Base-by-base conservation (phyloP, 2,888 invertebrate species). In the Platerodrilus igneus region DNA sequence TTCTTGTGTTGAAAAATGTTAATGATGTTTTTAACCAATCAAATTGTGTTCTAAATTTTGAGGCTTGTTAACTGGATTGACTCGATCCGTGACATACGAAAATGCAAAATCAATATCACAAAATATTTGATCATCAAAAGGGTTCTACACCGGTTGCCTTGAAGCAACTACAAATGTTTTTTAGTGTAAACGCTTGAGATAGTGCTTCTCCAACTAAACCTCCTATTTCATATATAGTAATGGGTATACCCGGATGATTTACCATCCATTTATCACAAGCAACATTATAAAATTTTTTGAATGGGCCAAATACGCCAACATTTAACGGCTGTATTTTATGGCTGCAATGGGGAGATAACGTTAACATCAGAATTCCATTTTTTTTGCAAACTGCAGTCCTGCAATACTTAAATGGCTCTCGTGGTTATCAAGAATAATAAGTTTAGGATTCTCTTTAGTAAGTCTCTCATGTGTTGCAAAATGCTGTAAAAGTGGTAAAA, bases 381-480 rank as follows among this genome's bases (percentile, higher is more conserved):
- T 23, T 10, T 23, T 23, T 23, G 3, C 4, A 8, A 23, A 23
- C 7, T 9, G 7, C 23, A 23, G 10, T 8, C 10, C n/a, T 10
- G 23, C n/a, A 5, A 23, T 6, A 10, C 23, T 23, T 23, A 8
- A 10, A 23, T 23, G 23, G n/a, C 23, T 23, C n/a, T 23, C 23
- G 23, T 23, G 23, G 10, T 23, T 23, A 23, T 23, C 23, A 10
- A 23, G 23, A 8, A 23, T 8, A 23, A 8, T 6, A 23, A 23
- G 23, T 23, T 23, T 23, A 4, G 23, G 23, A 23, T 23, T 23
- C 23, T 23, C 23, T 28, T 50, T 52, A 4, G 48, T 45, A 19
- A 51, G 52, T 34, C 49, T 53, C 10, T 41, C 46, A 45, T 51
- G 50, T 27, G 54, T 37, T 3, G 57, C 49, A 40, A 63, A 62